phyloP scores from a whole-genome alignment of 2,888 invertebrate species.

The Tromatobia lineatoria region DNA sequence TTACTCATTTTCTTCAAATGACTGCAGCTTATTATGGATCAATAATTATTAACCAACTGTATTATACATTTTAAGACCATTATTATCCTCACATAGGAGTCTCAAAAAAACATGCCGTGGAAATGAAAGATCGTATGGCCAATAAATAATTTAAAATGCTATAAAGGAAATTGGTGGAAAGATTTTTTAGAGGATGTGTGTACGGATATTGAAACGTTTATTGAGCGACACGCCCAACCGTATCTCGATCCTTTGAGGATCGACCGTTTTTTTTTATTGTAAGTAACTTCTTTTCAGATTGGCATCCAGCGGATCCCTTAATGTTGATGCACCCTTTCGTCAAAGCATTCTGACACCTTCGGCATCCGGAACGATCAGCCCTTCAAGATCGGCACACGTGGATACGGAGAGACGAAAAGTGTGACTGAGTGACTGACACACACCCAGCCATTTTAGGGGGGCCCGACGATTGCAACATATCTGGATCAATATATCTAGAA shows the following conservation, averaged over 20 bases:
- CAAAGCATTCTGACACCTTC: slow-evolving; percentile 27
- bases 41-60: too few relatives aligned
- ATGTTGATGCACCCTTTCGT: slow-evolving; percentile 40
- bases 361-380: slow-evolving; percentile 23
- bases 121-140: background rate
- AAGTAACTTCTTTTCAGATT: slow-evolving; percentile 41
- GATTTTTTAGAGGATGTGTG: background rate
- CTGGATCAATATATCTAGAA: slow-evolving; percentile 3
- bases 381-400: slow-evolving; percentile 52
- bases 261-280: slow-evolving; percentile 26
- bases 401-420: slow-evolving; percentile 48
- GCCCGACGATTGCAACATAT: background rate
- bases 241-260: slow-evolving; percentile 24
- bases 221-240: slow-evolving; percentile 36
- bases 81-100: too few relatives aligned
- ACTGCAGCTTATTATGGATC: too few relatives aligned
- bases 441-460: background rate
- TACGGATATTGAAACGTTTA: slow-evolving; percentile 44
- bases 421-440: slow-evolving; percentile 44
- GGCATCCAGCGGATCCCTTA: background rate
- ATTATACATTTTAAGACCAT: too few relatives aligned
- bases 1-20: too few relatives aligned
- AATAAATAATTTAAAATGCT: background rate
- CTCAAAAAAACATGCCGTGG: too few relatives aligned
- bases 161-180: background rate